Conservation (phyloP, 35 echinoderm and acorn worm genomes). For the Heliocidaris erythrogramma region DNA sequence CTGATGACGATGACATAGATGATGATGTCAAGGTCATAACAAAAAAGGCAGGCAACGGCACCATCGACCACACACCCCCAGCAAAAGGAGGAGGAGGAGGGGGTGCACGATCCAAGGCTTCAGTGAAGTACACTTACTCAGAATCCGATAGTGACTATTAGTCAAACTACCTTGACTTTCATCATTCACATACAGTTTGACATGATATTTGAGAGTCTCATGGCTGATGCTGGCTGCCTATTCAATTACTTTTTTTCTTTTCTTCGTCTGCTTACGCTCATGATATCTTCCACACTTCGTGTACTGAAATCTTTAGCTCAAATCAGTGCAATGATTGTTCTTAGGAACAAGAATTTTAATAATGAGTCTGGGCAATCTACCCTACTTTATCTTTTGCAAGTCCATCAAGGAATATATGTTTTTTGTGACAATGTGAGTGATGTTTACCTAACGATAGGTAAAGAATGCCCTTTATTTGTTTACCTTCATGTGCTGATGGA, state of each 20-base stretch:
- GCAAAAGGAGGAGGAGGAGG: not conserved
- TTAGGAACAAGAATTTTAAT: not conserved
- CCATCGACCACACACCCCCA: not conserved
- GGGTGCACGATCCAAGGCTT: slow-evolving; percentile 46
- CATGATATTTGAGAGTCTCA: not conserved
- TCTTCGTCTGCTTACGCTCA: not conserved
- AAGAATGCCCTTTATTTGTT: not conserved
- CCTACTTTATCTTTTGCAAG: not conserved
- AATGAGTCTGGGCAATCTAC: not conserved
- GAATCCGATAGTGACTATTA: slow-evolving; percentile 67
- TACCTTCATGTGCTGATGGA: not conserved
- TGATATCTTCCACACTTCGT: not conserved
- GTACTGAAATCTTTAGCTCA: not conserved
- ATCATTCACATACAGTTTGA: not conserved
- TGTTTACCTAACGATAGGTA: not conserved
- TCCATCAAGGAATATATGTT: not conserved
- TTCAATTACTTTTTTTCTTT: not conserved
- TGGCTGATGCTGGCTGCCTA: not conserved
- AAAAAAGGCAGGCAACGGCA: slow-evolving; percentile 15
- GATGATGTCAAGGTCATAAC: slow-evolving; percentile 17
- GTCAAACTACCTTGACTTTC: not conserved
- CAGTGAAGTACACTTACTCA: slow-evolving; percentile 80
- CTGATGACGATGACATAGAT: slow-evolving; percentile 30
- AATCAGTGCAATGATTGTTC: not conserved
- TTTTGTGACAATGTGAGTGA: not conserved